Conservation (phyloP, 2,888 invertebrate genomes). For the Bellardia bayeri region DNA sequence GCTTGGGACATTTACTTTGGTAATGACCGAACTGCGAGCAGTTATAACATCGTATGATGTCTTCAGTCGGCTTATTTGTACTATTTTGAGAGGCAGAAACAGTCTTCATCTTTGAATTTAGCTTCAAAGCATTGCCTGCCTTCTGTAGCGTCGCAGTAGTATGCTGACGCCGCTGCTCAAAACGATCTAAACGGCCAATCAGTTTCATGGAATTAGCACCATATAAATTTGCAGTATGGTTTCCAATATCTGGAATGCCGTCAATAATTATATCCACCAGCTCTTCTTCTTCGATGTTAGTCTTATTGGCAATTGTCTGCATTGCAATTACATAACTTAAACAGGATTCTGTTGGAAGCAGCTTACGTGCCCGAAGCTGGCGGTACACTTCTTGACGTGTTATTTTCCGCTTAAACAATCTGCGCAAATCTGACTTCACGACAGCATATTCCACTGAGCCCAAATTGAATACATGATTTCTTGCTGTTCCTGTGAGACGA, state of each 20-base stretch:
- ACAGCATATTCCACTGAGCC: no score
- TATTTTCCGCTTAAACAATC: no score
- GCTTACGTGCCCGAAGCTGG: background rate
- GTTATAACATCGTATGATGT: no score
- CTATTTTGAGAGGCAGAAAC: conserved; percentile 38
- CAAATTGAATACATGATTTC: background rate
- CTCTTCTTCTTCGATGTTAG: conserved; percentile 44
- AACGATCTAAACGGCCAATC: no score
- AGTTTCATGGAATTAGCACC: background rate
- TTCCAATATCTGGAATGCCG: conserved; percentile 28
- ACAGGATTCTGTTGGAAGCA: no score
- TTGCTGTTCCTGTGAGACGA: conserved; percentile 21
- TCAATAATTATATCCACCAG: conserved; percentile 60
- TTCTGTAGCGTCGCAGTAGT: no score
- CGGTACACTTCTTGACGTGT: background rate
- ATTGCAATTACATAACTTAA: no score
- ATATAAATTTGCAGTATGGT: no score
- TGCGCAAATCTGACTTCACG: no score
- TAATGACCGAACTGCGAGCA: no score
- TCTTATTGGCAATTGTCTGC: background rate
- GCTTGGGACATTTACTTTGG: no score
- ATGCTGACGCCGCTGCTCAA: no score
- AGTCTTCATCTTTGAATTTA: background rate
- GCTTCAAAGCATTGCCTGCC: background rate
- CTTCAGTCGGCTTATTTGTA: background rate